These are phyloP conservation scores for Thunnus maccoyii DNA, from an alignment of 2,113 vertebrate species.

Conservation along the genomic window DNA sequence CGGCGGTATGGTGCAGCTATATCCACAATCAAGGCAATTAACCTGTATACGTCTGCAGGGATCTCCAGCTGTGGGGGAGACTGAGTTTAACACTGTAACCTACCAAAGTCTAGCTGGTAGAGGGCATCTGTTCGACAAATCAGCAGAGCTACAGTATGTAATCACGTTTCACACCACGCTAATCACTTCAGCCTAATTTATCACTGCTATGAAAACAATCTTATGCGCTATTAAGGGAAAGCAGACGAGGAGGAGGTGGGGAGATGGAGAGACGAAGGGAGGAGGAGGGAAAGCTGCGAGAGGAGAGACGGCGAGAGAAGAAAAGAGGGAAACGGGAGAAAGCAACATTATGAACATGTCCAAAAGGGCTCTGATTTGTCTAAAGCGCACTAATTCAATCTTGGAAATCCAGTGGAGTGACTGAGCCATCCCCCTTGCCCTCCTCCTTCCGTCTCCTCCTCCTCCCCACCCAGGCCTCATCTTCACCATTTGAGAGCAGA, in stretches of 20 bases:
- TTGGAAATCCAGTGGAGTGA: slow-evolving; percentile 71
- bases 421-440: slow-evolving; percentile 49
- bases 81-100: slow-evolving; percentile 73
- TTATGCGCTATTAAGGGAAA: slow-evolving; percentile 57
- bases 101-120: slow-evolving; percentile 71
- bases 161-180: slow-evolving; percentile 85
- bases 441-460: slow-evolving; percentile 7
- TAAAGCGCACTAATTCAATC: slow-evolving; percentile 81
- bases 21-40: slow-evolving; percentile 84
- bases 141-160: slow-evolving; percentile 81
- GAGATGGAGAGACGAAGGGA: not conserved
- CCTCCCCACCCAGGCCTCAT: slow-evolving; percentile 52
- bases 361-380: slow-evolving; percentile 63
- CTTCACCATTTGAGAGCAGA: slow-evolving; percentile 57
- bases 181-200: slow-evolving; percentile 86
- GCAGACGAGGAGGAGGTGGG: slow-evolving; percentile 18
- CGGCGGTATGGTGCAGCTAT: slow-evolving; percentile 52
- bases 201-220: slow-evolving; percentile 81
- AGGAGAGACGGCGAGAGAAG: slow-evolving; percentile 14
- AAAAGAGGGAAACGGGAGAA: slow-evolving; percentile 23
- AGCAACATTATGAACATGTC: slow-evolving; percentile 52
- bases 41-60: slow-evolving; percentile 80
- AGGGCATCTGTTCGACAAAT: slow-evolving; percentile 85
- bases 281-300: slow-evolving; percentile 17
- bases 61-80: slow-evolving; percentile 76